Base-by-base conservation (phyloP, 2,888 invertebrate genomes). In the Diadromus collaris region DNA sequence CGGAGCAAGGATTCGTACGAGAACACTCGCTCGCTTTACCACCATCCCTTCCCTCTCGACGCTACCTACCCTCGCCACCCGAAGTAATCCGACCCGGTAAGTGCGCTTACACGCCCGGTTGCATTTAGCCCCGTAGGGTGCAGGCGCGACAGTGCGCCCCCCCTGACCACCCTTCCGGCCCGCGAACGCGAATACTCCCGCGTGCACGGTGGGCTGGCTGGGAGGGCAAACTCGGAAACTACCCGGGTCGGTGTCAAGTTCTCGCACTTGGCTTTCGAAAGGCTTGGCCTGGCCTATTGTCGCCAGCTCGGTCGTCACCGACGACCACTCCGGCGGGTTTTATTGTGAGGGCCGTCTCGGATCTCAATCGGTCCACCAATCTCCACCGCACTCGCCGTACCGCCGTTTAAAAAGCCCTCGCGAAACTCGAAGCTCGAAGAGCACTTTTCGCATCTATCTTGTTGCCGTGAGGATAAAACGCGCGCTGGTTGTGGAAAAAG, bases 61-160 rank as follows among this genome's bases (percentile, higher is more conserved):
- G 16, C 48, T 24, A 19, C 24, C 21, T 21, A 24, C 63, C 61
- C 71, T 32, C 54, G 41, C 51, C 46, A 1, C 29, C 41, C 60
- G 44, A 32, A 73, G 79, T 79, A 79, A 76, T 79, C 76, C 72
- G 64, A 76, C 51, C 76, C 76, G 76, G 79, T 76, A 79, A 79
- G 79, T 79, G 79, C 79, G 76, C 79, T 79, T 79, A 79, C 76
- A 79, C 79, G 76, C 76, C 76, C 69, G 79, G 79, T 76, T 79
- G 79, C 76, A 79, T 79, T 72, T 67, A 69, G 72, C 58, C 75
- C 70, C 1, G 46, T 19, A 7, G 76, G 64, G 63, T 63, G 19
- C 60, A 64, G 60, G 51, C 29, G 51, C 67, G 71, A 67, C 71
- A 77, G 51, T 34, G 48, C 46, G 65, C 76, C 38, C 34, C 44